Percentiles rank a stretch among this genome's conserved stretches.
phyloP scores from a whole-genome alignment of 1,140 invertebrate species.

The Hyposmocoma kahamanoa region DNA sequence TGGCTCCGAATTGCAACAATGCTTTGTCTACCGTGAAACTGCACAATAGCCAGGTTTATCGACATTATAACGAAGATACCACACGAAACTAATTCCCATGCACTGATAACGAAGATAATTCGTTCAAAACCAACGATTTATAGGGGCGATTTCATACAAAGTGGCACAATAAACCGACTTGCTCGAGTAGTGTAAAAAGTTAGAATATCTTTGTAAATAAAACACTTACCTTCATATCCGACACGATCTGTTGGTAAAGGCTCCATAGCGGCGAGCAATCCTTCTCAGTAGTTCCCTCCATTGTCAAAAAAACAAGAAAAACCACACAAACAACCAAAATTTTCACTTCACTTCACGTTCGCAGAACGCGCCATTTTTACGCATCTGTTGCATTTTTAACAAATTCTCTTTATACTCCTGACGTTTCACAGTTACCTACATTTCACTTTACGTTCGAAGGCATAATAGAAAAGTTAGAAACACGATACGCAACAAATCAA shows the following conservation, averaged over 20 bases:
- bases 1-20: no score
- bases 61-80: not conserved
- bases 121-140: slow-evolving; percentile 38
- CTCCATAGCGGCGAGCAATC: slow-evolving; percentile 72
- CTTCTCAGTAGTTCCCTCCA: slow-evolving; percentile 70
- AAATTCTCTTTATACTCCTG: slow-evolving; percentile 24
- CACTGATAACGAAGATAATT: slow-evolving; percentile 15
- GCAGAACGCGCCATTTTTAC: slow-evolving; percentile 39
- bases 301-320: slow-evolving; percentile 58
- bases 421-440: slow-evolving; percentile 44
- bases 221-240: slow-evolving; percentile 69
- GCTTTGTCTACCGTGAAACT: no score
- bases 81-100: slow-evolving; percentile 1
- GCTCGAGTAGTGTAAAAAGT: no score
- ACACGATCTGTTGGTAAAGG: slow-evolving; percentile 70
- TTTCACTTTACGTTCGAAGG: slow-evolving; percentile 45
- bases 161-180: slow-evolving; percentile 6
- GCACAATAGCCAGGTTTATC: no score
- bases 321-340: slow-evolving; percentile 36
- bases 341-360: slow-evolving; percentile 24
- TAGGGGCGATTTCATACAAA: slow-evolving; percentile 33
- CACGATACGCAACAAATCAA: slow-evolving; percentile 63
- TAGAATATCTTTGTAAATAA: not conserved
- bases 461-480: slow-evolving; percentile 41
- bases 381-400: slow-evolving; percentile 58